Evolutionary conservation across 2,888 invertebrate genomes (phyloP).

Genomic region (Hydrotaea diabolus): DNA sequence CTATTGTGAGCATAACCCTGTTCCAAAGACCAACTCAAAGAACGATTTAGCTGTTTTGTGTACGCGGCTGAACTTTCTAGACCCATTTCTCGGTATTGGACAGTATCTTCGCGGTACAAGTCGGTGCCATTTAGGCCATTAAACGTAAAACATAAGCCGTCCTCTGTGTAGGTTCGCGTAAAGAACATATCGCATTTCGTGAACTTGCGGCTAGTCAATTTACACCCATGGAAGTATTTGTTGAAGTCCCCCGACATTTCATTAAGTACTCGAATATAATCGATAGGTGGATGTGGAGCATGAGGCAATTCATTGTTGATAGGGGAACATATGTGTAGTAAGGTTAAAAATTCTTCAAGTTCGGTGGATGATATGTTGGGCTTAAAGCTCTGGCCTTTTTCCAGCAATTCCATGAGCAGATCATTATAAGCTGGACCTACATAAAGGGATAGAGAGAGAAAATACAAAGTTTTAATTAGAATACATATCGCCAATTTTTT

Average conservation of each 20-base stretch:
- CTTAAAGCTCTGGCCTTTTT: conserved; percentile 63
- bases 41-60: conserved; percentile 75
- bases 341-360: conserved; percentile 76
- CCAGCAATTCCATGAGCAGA: conserved; percentile 69
- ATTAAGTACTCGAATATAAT: conserved; percentile 72
- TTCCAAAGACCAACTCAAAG: conserved; percentile 84
- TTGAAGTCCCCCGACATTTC: conserved; percentile 80
- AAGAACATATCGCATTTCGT: conserved; percentile 83
- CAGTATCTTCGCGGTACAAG: conserved; percentile 82
- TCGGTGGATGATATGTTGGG: conserved; percentile 43
- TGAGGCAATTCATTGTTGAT: conserved; percentile 71
- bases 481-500: too few species aligned
- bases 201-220: conserved; percentile 82
- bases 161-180: conserved; percentile 84
- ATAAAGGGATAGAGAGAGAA: too few species aligned
- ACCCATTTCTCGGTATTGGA: conserved; percentile 71
- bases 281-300: conserved; percentile 70
- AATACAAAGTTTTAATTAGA: too few species aligned
- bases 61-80: conserved; percentile 61
- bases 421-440: conserved; percentile 71
- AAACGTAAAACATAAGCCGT: conserved; percentile 87
- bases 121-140: conserved; percentile 84
- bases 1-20: conserved; percentile 83
- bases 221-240: conserved; percentile 82
- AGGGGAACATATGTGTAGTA: conserved; percentile 76